Conservation (phyloP, 2,888 invertebrate genomes). For the Chydorus sphaericus region DNA sequence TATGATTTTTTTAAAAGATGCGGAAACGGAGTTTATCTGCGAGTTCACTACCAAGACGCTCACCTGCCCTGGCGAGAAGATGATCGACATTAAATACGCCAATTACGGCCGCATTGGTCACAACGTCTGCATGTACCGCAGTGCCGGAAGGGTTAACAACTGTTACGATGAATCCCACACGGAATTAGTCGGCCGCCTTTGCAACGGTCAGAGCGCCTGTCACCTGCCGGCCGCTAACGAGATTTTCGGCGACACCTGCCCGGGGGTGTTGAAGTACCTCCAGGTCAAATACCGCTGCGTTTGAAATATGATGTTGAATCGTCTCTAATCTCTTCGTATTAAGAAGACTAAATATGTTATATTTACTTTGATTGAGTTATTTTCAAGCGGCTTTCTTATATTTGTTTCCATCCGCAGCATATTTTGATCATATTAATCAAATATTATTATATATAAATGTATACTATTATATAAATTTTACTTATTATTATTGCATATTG, state of each 20-base stretch:
- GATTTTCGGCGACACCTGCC: background rate
- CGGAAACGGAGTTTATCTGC: background rate
- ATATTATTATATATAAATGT: background rate
- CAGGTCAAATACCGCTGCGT: background rate
- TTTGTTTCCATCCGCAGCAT: background rate
- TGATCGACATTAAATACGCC: background rate
- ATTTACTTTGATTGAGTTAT: background rate
- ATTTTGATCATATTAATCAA: conserved; percentile 8
- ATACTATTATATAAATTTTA: background rate
- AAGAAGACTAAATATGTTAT: background rate
- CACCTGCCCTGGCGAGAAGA: background rate
- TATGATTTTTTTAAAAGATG: background rate
- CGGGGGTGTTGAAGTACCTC: background rate
- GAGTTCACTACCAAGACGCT: background rate
- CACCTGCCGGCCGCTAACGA: conserved; percentile 1
- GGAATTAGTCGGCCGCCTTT: background rate
- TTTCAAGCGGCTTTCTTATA: background rate
- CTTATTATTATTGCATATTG: background rate
- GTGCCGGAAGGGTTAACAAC: background rate
- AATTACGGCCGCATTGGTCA: background rate
- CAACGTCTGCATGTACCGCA: background rate
- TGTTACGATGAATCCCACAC: conserved; percentile 3
- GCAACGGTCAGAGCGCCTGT: background rate
- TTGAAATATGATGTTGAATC: background rate
- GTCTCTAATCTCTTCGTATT: background rate